A percentile compares a stretch with the other conserved stretches of the same genome.
These are phyloP conservation scores for Tyrannus savana DNA, from an alignment of 2,113 vertebrate species.

Conservation along the genomic window DNA sequence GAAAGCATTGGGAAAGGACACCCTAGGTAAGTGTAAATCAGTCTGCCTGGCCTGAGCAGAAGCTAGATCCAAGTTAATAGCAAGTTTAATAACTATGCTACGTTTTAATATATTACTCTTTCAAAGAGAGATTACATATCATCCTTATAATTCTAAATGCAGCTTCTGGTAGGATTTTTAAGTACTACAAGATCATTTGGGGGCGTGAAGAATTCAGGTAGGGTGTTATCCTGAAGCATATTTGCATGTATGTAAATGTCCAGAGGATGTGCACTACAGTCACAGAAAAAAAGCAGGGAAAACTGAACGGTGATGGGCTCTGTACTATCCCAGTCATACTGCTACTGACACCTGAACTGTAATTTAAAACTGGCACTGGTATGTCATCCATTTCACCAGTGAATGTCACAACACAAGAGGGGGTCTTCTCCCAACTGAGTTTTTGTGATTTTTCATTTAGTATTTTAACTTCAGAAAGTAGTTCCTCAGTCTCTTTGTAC, in stretches of 20 bases:
- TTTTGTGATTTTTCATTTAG: background rate
- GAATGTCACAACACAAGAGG: background rate
- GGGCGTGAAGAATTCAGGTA: background rate
- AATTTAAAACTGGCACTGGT: background rate
- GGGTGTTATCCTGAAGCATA: background rate
- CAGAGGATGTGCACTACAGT: background rate
- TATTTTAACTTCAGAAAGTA: background rate
- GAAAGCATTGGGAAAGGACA: background rate
- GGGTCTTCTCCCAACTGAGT: rapidly evolving
- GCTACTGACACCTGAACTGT: background rate
- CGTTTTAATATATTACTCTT: background rate
- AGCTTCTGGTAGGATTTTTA: background rate
- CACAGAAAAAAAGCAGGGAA: background rate
- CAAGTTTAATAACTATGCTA: background rate
- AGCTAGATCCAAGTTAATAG: background rate
- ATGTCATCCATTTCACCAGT: background rate
- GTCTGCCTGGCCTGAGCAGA: background rate
- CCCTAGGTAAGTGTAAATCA: background rate
- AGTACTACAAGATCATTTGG: background rate
- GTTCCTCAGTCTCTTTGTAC: background rate
- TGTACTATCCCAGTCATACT: background rate
- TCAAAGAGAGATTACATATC: background rate
- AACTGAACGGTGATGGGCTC: background rate
- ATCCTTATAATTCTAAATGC: background rate
- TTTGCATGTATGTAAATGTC: background rate